Base-by-base conservation (phyloP, 2,888 invertebrate species). In the Physocephala rufipes region DNA sequence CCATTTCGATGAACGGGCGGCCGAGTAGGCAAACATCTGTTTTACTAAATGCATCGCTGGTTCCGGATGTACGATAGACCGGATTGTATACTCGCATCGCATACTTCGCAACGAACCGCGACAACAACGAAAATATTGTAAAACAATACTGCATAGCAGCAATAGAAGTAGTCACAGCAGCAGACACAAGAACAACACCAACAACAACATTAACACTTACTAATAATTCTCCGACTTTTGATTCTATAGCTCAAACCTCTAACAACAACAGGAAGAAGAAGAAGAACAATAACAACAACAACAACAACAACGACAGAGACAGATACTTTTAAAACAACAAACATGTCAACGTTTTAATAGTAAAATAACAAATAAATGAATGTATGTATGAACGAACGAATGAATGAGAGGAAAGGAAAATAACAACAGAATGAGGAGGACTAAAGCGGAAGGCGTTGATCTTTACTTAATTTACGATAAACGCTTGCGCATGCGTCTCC, bases 51-150 rank as follows among this genome's bases (percentile, higher is more conserved):
- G 62, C 62, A 21, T 21, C n/a, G 43, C 43, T 62, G 62, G 12
- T 19, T 62, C 43, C 43, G 62, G 62, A 62, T 62, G 62, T 62
- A 62, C 30, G 7, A n/a, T 24, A 58, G 30, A n/a, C n/a, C n/a
- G n/a, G n/a, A n/a, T 36, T 9, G 36, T 36, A 19, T 2, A 55
- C 4, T 7, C 26, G 55, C 24, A 15, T 24, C 55, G 28, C 16
- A 26, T 26, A 55, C 24, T 26, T 9, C 12, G 43, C 62, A 43
- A 36, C 21, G 36, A 36, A 43, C 43, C 19, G 43, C 19, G 43
- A 43, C 30, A 30, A 28, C 28, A 36, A 30, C 16, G 30, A 26
- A 61, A 16, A 61, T 16, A 12, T 12, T 15, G 19, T 62, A 36
- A 36, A 9, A 36, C 24, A 62, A 62, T 43, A 45, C 36, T 7